These are phyloP conservation scores for Meteorus sp. DNA, from an alignment of 1,140 invertebrate genomes.

Conservation along the genomic window DNA sequence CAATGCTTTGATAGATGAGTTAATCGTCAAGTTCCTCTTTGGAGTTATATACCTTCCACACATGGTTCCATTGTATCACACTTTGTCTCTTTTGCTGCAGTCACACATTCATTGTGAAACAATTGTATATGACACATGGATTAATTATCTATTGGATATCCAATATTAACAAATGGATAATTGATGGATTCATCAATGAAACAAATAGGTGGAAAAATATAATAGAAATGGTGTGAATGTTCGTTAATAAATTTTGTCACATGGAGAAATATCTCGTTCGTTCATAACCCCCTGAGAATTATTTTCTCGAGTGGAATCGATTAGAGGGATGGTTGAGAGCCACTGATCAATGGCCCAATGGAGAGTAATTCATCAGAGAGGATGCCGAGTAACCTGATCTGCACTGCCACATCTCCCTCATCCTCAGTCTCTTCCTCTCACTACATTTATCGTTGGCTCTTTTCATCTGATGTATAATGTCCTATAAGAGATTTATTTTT, in stretches of 20 bases:
- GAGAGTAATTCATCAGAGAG: constrained; percentile 54
- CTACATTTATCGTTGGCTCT: constrained; percentile 26
- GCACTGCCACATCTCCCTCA: constrained; percentile 40
- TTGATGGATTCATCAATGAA: no score
- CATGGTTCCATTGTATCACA: constrained; percentile 47
- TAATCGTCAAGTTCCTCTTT: constrained; percentile 59
- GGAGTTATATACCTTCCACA: constrained; percentile 38
- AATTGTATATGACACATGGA: no score
- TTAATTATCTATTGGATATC: no score
- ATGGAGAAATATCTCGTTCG: no score
- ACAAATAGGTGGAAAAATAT: no score
- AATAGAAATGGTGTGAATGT: no score
- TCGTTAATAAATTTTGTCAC: no score
- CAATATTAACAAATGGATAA: no score
- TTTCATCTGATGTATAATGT: constrained; percentile 12
- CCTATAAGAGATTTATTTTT: constrained; percentile 29
- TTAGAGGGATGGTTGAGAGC: constrained; percentile 40
- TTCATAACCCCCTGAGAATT: no score
- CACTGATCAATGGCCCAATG: constrained; percentile 47
- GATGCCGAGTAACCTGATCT: constrained; percentile 54
- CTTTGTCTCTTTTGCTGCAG: constrained; percentile 25
- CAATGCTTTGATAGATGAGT: constrained; percentile 58
- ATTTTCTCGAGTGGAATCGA: constrained; percentile 1
- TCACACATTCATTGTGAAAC: no score
- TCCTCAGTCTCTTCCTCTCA: no score